Conservation (phyloP, 2,113 vertebrate species). For the Cyprinodon tularosa region DNA sequence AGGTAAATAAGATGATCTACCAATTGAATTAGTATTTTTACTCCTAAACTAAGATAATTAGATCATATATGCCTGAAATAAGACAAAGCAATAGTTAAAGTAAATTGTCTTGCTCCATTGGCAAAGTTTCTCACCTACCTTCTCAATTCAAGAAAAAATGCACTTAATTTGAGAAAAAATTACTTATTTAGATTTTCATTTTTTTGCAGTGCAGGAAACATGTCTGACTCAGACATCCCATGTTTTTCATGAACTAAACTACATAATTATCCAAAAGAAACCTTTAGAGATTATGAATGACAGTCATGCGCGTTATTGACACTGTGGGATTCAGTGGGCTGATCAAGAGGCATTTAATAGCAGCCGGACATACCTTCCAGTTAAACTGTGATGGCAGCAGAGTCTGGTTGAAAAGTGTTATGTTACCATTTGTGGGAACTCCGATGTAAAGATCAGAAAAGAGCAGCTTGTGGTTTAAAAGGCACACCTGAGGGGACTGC, state of each 20-base stretch:
- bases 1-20: too few relatives aligned
- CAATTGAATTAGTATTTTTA: too few relatives aligned
- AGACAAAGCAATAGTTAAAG: too few relatives aligned
- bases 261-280: not conserved
- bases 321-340: not conserved
- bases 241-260: not conserved
- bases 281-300: not conserved
- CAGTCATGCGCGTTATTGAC: not conserved
- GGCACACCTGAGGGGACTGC: constrained; percentile 84
- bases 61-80: too few relatives aligned
- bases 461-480: constrained; percentile 80
- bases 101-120: too few relatives aligned
- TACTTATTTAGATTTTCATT: too few relatives aligned
- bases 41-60: too few relatives aligned
- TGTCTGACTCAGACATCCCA: not conserved
- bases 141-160: too few relatives aligned
- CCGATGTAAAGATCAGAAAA: constrained; percentile 85
- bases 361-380: constrained; percentile 76
- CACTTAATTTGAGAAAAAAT: too few relatives aligned
- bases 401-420: constrained; percentile 87
- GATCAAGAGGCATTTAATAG: not conserved
- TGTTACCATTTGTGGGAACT: constrained; percentile 64
- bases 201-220: not conserved
- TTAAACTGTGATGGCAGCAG: constrained; percentile 84
- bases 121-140: too few relatives aligned